Base-by-base conservation (phyloP, 2,797 vertebrate species). In the Glyptemys insculpta region DNA sequence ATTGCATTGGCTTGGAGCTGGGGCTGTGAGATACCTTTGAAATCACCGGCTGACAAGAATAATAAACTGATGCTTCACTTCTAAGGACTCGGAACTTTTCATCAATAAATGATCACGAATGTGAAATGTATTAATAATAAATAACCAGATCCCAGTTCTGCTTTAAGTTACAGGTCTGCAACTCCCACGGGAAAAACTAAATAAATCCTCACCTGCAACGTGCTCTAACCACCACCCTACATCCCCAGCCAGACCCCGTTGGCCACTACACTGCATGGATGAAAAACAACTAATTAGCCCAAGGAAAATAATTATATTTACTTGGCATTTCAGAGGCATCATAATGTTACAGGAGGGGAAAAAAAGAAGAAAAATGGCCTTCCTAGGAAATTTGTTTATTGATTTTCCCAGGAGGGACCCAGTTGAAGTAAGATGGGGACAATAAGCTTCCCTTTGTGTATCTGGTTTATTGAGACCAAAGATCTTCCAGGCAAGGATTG, bases 51-150 rank as follows among this genome's bases (percentile, higher is more conserved):
- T 89, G 76, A 3, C 2, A 87, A 85, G 31, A 21, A 44, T 81
- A 91, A 93, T 4, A 88, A 80, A 2, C 27, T 2, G 1, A 50
- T 50, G 5, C 87, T 53, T 49, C 90, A 0, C 85, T 96, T 76
- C 44, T 92, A 62, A 88, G 59, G 37, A 65, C 27, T 0, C 81
- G 79, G 95, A 94, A 88, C 95, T 95, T 90, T 89, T 8, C 96
- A 52, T 94, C 34, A 92, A 95, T 95, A 94, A 96, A 92, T 93
- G 89, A 72, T 86, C 90, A 29, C 85, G 83, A 92, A 90, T 95
- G 59, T 90, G 90, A 94, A 76, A 95, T 0, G 76, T 6, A 68
- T 97, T 92, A 95, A 96, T 92, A 95, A 96, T 93, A 34, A 92
- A 91, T 80, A 85, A 31, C 34, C 92, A 12, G 87, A 19, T 72